phyloP scores from a whole-genome alignment of 2,888 invertebrate species.

The Cabera pusaria region DNA sequence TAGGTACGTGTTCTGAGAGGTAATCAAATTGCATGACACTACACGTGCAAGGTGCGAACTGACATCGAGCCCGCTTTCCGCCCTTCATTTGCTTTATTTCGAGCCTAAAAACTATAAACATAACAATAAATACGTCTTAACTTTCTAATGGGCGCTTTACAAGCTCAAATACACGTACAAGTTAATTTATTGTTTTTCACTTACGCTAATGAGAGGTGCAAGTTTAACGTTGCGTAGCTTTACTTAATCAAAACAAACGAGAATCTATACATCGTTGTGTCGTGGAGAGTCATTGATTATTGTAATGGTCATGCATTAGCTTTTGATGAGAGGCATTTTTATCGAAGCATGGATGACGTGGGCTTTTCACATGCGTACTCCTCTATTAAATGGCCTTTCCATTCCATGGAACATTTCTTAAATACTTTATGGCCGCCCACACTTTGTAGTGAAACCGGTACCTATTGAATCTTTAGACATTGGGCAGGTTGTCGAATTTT shows the following conservation, averaged over 20 bases:
- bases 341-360: conserved; percentile 10
- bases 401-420: conserved; percentile 11
- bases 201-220: conserved; percentile 31
- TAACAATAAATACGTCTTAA: conserved; percentile 59
- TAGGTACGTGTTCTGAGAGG: conserved; percentile 48
- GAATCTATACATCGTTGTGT: too few relatives aligned
- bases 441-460: conserved; percentile 46
- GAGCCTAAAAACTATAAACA: conserved; percentile 58
- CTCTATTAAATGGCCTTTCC: conserved; percentile 14
- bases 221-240: conserved; percentile 21
- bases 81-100: conserved; percentile 67
- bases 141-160: conserved; percentile 51
- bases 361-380: conserved; percentile 8
- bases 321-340: conserved; percentile 12
- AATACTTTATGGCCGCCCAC: conserved; percentile 15
- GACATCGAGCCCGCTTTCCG: conserved; percentile 62
- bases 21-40: conserved; percentile 72
- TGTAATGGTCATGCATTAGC: conserved; percentile 9
- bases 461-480: conserved; percentile 28
- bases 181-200: conserved; percentile 38
- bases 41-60: conserved; percentile 74
- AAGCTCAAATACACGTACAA: conserved; percentile 40
- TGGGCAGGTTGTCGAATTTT: conserved; percentile 55
- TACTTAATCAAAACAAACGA: conserved; percentile 20
- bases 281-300: too few relatives aligned